Conservation (phyloP, 2,113 vertebrate genomes). For the Corythaixoides concolor region DNA sequence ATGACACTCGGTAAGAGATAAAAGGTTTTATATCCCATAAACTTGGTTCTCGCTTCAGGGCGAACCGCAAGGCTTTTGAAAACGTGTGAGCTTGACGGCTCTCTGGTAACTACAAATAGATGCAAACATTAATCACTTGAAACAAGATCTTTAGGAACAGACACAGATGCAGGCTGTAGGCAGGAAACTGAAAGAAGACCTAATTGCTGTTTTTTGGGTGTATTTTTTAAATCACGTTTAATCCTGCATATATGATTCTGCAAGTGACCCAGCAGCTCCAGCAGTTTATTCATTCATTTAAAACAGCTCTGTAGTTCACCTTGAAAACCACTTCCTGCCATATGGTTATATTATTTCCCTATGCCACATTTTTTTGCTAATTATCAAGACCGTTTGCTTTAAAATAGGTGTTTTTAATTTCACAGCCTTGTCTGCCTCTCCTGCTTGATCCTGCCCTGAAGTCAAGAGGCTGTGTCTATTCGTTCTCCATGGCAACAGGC, state of each 20-base stretch:
- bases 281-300: constrained; percentile 54
- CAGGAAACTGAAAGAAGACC: neutral
- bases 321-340: constrained; percentile 57
- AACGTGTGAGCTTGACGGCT: neutral
- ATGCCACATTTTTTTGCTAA: constrained; percentile 41
- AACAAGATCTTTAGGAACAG: neutral
- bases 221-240: neutral
- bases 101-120: neutral
- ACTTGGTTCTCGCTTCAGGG: neutral
- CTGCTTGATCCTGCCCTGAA: constrained; percentile 54
- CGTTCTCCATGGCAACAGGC: constrained; percentile 74
- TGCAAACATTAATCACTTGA: neutral
- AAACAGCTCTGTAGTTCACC: constrained; percentile 57
- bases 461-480: constrained; percentile 54
- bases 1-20: neutral
- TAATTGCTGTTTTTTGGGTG: neutral
- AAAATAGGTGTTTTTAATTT: constrained; percentile 67
- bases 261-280: neutral
- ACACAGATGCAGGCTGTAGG: neutral
- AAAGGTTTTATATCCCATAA: constrained; percentile 34
- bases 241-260: neutral
- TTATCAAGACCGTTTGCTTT: constrained; percentile 64
- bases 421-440: constrained; percentile 58
- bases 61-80: neutral
- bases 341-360: constrained; percentile 38